phyloP scores from a whole-genome alignment of 2,113 vertebrate species.

The Pseudopodoces humilis region DNA sequence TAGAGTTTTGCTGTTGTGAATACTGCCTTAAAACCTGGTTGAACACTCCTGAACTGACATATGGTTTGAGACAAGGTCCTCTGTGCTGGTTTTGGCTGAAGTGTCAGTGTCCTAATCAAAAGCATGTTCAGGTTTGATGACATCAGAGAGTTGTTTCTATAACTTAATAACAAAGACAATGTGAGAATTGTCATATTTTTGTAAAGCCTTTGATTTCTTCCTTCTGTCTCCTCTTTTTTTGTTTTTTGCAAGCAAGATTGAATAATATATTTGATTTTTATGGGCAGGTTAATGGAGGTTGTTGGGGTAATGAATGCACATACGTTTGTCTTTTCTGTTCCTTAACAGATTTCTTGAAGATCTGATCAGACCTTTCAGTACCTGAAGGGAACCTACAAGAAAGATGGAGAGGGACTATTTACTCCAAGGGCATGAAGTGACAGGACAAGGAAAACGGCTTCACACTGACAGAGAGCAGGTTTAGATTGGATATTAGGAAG shows the following conservation, averaged over 20 bases:
- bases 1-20: background rate
- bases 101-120: background rate
- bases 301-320: background rate
- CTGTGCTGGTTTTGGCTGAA: background rate
- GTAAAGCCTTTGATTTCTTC: background rate
- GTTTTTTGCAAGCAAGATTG: background rate
- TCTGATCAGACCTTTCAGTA: background rate
- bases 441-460: background rate
- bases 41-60: fast-evolving
- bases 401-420: background rate
- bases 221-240: no score
- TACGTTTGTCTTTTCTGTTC: background rate
- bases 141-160: background rate
- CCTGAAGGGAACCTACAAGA: background rate
- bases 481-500: background rate
- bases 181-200: background rate
- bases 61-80: background rate
- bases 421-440: background rate
- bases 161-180: background rate
- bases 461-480: background rate
- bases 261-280: background rate
- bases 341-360: background rate
- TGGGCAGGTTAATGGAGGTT: background rate
- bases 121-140: background rate
- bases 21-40: background rate